Evolutionary conservation across 2,888 invertebrate genomes (phyloP), one percentile per base, ranked within the genome.

Genomic region (Argyresthia goedartella): DNA sequence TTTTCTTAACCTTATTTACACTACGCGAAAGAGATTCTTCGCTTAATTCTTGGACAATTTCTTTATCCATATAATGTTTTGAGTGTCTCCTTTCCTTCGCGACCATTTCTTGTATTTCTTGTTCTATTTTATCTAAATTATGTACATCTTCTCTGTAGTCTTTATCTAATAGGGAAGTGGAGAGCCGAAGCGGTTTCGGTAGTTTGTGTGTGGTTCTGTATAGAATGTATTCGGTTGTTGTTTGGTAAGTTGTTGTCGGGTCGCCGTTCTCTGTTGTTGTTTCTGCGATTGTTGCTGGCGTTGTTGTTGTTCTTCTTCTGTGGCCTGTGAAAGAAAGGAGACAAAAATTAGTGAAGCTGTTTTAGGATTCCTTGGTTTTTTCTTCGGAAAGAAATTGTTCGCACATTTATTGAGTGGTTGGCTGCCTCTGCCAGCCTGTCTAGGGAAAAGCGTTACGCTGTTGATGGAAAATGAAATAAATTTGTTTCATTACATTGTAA

Each of bases 1-100:
- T 77, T 79, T 84, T 86, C 71, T 85, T 86, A 71, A 78, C 72
- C 66, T 79, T 85, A 80, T 73, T 76, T 59, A 73, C 60, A 56
- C 74, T 69, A 60, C 78, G 80, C 52, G 76, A 56, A 59, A 82
- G 56, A 25, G 78, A 71, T 49, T 62, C 56, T 57, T 79, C 80
- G 55, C 79, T 77, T 64, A 81, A 53, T 57, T 77, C 76, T 53
- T 71, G 60, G 54, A 72, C 55, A 41, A 74, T 60, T 72, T 84
- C 82, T 69, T 73, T 76, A 59, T 74, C 57, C 60, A 68, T 68
- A 52, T 64, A 57, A 60, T 76, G 73, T 64, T 76, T 76, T 51
- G 60, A 66, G 56, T 75, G 71, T 57, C 71, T 67, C 56, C 70
- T 67, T 55, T 69, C 70, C 61, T 72, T 72, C 57, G 63, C 74